A percentile compares a stretch with the other conserved stretches of the same genome.
These are phyloP conservation scores for Hylomyscus alleni DNA, from an alignment of 2,797 vertebrate genomes.

Conservation along the genomic window DNA sequence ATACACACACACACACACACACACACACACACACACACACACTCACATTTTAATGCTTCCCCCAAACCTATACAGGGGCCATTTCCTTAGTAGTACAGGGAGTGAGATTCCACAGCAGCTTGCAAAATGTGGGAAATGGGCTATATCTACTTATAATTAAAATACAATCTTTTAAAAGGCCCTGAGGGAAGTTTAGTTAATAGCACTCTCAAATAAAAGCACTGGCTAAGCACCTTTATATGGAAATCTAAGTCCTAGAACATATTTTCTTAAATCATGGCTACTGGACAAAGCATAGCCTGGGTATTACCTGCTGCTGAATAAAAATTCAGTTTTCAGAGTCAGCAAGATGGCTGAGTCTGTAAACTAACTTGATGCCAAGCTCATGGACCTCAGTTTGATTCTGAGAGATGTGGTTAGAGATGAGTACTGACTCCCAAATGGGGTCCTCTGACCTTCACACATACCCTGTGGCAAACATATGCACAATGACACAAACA, in stretches of 20 bases:
- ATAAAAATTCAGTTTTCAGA: constrained; percentile 27
- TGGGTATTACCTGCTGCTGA: constrained; percentile 53
- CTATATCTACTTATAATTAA: constrained; percentile 80
- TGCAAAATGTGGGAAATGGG: constrained; percentile 70
- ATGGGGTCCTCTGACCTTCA: neutral
- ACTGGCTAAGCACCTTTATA: constrained; percentile 66
- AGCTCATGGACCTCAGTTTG: neutral
- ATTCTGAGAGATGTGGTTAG: neutral
- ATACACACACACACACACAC: neutral
- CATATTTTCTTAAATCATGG: constrained; percentile 78
- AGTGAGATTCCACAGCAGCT: constrained; percentile 59
- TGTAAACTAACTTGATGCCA: neutral
- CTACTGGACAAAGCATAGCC: constrained; percentile 64
- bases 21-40: neutral
- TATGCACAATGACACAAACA: neutral
- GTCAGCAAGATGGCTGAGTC: neutral
- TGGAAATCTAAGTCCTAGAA: constrained; percentile 72
- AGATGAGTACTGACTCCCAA: neutral
- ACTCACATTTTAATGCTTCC: constrained; percentile 64
- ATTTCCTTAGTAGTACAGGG: constrained; percentile 6
- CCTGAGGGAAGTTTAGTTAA: constrained; percentile 76
- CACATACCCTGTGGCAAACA: neutral
- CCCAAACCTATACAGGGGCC: constrained; percentile 59
- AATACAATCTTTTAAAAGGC: constrained; percentile 76
- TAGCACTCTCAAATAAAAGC: constrained; percentile 74